phyloP scores from a whole-genome alignment of 2,797 vertebrate species.

The Novumbra hubbsi region DNA sequence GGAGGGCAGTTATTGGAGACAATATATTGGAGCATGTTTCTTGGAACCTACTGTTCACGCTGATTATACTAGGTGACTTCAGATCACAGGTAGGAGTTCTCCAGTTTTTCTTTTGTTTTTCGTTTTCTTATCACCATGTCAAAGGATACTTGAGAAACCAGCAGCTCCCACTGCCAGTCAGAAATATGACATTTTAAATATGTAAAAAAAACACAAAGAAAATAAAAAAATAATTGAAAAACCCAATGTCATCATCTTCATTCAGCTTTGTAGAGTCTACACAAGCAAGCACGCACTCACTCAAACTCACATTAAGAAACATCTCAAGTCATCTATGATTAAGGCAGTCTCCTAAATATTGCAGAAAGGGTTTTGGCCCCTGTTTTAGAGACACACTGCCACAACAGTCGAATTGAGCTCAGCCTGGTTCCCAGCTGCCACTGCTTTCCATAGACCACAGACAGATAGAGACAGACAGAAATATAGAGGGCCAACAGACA shows the following conservation, averaged over 20 bases:
- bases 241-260: neutral
- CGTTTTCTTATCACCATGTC: conserved; percentile 11
- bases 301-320: conserved; percentile 53
- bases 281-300: conserved; percentile 28
- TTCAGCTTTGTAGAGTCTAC: conserved; percentile 25
- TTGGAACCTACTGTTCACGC: conserved; percentile 33
- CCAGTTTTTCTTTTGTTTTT: neutral
- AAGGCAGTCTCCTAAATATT: conserved; percentile 98
- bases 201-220: neutral
- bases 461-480: conserved; percentile 36
- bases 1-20: conserved; percentile 43
- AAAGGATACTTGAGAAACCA: conserved; percentile 1
- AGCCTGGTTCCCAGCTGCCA: conserved; percentile 46
- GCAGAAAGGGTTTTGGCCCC: conserved; percentile 94
- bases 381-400: conserved; percentile 88
- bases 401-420: conserved; percentile 82
- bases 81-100: neutral
- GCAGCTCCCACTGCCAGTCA: neutral
- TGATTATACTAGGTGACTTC: conserved; percentile 15
- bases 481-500: conserved; percentile 25
- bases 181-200: neutral
- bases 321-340: conserved; percentile 74
- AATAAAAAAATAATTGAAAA: neutral
- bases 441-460: conserved; percentile 69
- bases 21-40: conserved; percentile 22